phyloP scores from a whole-genome alignment of 2,888 invertebrate genomes.

The Euplagia quadripunctaria region DNA sequence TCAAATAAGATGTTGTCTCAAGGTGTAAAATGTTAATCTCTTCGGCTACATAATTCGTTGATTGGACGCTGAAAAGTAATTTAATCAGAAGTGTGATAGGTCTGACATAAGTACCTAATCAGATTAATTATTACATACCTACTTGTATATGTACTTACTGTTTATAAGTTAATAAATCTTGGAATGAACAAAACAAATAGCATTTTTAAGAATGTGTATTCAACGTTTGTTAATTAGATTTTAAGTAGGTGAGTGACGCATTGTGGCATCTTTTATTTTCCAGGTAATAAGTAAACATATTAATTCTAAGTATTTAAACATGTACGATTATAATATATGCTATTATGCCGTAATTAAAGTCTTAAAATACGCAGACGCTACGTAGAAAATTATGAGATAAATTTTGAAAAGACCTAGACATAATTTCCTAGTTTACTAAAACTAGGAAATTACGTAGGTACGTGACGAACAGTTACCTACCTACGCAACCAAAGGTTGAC shows the following conservation, averaged over 20 bases:
- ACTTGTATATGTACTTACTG: no score
- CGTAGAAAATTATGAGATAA: not conserved
- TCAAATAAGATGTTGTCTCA: not conserved
- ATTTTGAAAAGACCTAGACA: not conserved
- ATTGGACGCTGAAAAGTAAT: not conserved
- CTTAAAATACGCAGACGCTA: not conserved
- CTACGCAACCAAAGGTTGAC: not conserved
- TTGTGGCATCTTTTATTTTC: not conserved
- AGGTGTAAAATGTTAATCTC: not conserved
- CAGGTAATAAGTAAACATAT: no score
- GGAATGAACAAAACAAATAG: not conserved
- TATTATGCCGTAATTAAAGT: not conserved
- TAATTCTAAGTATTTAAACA: no score
- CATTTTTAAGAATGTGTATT: not conserved
- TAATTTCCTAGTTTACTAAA: not conserved
- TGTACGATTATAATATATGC: not conserved
- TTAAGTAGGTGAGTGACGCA: not conserved
- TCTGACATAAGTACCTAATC: not conserved
- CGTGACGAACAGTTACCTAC: not conserved
- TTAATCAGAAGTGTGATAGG: not conserved
- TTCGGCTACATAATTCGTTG: not conserved
- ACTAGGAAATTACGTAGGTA: no score
- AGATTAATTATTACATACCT: not conserved
- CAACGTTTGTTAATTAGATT: not conserved
- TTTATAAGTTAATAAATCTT: no score